Evolutionary conservation across 2,113 vertebrate species (phyloP), one percentile per base, ranked within the genome.

Genomic region (Bambusicola thoracicus): DNA sequence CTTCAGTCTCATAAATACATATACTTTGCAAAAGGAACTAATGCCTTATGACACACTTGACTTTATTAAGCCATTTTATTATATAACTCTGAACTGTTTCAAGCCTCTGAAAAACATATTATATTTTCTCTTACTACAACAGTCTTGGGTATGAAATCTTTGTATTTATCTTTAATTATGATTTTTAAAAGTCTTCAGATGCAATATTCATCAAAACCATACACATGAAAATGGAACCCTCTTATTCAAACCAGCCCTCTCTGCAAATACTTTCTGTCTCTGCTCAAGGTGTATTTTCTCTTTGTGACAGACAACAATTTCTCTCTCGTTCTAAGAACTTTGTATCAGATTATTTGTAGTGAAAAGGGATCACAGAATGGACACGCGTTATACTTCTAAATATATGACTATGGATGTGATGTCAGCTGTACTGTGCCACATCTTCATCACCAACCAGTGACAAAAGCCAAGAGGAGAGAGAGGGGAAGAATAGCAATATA

Each of bases 391-490:
- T 34, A 51, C 12, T 41, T 51, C 11, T 48, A 75, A 78, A 74
- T 11, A 48, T 2, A 36, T 1, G 3, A 62, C 1, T 36, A 69
- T 1, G 22, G 25, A n/a, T 2, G 2, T 11, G 56, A 77, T 44
- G 36, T 48, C 62, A 80, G 53, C 21, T 59, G 32, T 29, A 53
- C 12, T 18, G 6, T 78, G 40, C 34, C 34, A 30, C 6, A 8
- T 51, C n/a, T 25, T 81, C 38, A 49, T 4, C 29, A 67, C 11
- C 17, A 18, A 65, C 30, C 59, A 67, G 18, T 22, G 30, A 43
- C 21, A 75, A 24, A 69, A 68, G 14, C 49, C 27, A 70, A 41
- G 69, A 32, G 8, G 88, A 75, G 41, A 80, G 7, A 21, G 18
- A 59, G 13, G 12, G 34, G 20, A 59, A 49, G 11, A 19, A 14